These are phyloP conservation scores for Junonia oenone DNA, from an alignment of 2,888 invertebrate genomes.

Conservation along the genomic window DNA sequence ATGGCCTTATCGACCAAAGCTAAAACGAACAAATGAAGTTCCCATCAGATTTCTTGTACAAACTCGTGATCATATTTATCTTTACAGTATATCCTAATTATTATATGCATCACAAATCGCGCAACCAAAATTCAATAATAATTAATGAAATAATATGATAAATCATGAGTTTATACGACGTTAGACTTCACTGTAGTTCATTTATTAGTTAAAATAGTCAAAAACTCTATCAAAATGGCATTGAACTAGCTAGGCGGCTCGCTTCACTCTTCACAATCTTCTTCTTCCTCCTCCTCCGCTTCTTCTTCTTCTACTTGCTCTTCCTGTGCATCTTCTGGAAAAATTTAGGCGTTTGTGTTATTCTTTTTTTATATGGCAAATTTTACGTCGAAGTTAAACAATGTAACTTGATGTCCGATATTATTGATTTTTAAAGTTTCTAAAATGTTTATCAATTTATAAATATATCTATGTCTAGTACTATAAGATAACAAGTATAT, in stretches of 20 bases:
- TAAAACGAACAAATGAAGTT: too few species aligned
- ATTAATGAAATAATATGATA: too few species aligned
- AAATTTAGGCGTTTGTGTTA: constrained; percentile 1
- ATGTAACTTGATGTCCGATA: too few species aligned
- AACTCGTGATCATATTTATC: too few species aligned
- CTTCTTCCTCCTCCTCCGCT: constrained; percentile 42
- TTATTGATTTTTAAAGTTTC: not conserved
- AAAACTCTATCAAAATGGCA: constrained; percentile 32
- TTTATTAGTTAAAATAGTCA: constrained; percentile 7
- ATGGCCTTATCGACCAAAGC: too few species aligned
- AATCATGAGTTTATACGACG: not conserved
- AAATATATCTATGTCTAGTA: not conserved
- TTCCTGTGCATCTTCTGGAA: constrained; percentile 27
- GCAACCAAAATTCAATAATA: too few species aligned
- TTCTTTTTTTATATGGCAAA: too few species aligned
- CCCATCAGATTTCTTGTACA: too few species aligned
- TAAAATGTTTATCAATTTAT: not conserved
- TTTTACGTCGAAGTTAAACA: too few species aligned
- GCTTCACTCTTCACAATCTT: constrained; percentile 37
- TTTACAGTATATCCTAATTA: too few species aligned
- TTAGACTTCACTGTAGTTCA: not conserved
- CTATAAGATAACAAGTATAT: not conserved
- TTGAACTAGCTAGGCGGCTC: constrained; percentile 26
- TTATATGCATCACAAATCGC: too few species aligned
- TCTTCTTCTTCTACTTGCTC: constrained; percentile 46